phyloP scores from a whole-genome alignment of 2,888 invertebrate species.

The Caenorhabditis imperialis region DNA sequence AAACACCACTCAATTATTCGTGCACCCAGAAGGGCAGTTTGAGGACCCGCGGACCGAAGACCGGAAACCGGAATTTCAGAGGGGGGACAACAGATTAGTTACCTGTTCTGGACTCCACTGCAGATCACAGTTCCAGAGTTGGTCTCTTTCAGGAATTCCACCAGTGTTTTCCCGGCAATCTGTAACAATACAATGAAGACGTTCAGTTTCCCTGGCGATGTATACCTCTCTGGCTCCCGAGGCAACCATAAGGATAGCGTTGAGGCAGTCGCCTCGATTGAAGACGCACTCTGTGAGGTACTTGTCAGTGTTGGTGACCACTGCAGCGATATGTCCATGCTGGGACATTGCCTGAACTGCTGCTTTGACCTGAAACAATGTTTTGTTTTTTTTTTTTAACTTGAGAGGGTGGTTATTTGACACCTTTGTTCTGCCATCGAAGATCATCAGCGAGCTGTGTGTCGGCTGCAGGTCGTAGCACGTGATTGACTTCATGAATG shows the following conservation, averaged over 20 bases:
- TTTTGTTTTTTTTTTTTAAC: background rate
- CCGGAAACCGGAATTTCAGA: background rate
- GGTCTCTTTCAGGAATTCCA: slow-evolving; percentile 39
- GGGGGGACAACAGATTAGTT: slow-evolving; percentile 1
- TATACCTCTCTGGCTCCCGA: slow-evolving; percentile 58
- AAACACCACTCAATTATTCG: slow-evolving; percentile 39
- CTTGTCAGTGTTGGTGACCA: slow-evolving; percentile 61
- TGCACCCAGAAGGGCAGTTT: slow-evolving; percentile 13
- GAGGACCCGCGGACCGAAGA: slow-evolving; percentile 10
- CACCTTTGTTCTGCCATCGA: slow-evolving; percentile 66
- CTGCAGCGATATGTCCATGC: slow-evolving; percentile 66
- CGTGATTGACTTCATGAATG: slow-evolving; percentile 74
- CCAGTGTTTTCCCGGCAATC: slow-evolving; percentile 32
- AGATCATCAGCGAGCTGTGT: slow-evolving; percentile 71
- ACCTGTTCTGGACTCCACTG: slow-evolving; percentile 51
- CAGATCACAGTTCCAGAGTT: slow-evolving; percentile 35
- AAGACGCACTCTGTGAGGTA: slow-evolving; percentile 51
- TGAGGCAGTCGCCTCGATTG: slow-evolving; percentile 71
- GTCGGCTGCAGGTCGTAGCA: slow-evolving; percentile 74
- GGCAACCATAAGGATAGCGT: slow-evolving; percentile 64
- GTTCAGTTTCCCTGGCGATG: slow-evolving; percentile 6
- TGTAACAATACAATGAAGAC: background rate
- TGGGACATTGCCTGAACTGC: slow-evolving; percentile 69
- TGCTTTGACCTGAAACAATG: slow-evolving; percentile 65
- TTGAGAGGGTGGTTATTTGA: slow-evolving; percentile 8